Percentiles rank a stretch among this genome's conserved stretches.
phyloP scores from a whole-genome alignment of 2,888 invertebrate species.

The Tetranychus truncatus region DNA sequence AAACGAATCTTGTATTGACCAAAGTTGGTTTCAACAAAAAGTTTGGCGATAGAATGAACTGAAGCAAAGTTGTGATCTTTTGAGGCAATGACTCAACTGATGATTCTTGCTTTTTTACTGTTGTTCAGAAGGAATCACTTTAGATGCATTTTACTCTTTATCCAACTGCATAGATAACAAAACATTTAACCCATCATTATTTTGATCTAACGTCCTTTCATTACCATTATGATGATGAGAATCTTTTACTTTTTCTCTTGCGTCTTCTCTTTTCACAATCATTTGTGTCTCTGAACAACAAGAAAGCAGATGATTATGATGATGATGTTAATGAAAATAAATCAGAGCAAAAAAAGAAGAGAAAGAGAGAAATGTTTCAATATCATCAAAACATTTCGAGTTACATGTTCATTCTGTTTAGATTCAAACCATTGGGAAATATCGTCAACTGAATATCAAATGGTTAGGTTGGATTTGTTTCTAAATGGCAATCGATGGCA shows the following conservation, averaged over 20 bases:
- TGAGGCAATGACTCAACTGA: not conserved
- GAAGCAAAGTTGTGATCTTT: not conserved
- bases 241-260: not conserved
- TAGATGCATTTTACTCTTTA: not conserved
- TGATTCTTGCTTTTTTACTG: not conserved
- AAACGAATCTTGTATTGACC: not conserved
- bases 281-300: not conserved
- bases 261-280: not conserved
- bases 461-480: too few species aligned
- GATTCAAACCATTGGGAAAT: not conserved
- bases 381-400: not conserved
- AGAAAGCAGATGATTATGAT: not conserved
- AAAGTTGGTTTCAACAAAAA: not conserved
- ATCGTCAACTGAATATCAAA: too few species aligned
- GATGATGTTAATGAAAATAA: not conserved
- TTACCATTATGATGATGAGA: too few species aligned
- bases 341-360: not conserved
- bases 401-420: not conserved
- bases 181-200: conserved; percentile 1
- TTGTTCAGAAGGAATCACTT: not conserved
- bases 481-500: too few species aligned
- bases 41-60: not conserved
- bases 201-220: too few species aligned
- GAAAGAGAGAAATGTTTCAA: not conserved
- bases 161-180: not conserved